phyloP scores from a whole-genome alignment of 2,113 vertebrate species.

The Parus major region DNA sequence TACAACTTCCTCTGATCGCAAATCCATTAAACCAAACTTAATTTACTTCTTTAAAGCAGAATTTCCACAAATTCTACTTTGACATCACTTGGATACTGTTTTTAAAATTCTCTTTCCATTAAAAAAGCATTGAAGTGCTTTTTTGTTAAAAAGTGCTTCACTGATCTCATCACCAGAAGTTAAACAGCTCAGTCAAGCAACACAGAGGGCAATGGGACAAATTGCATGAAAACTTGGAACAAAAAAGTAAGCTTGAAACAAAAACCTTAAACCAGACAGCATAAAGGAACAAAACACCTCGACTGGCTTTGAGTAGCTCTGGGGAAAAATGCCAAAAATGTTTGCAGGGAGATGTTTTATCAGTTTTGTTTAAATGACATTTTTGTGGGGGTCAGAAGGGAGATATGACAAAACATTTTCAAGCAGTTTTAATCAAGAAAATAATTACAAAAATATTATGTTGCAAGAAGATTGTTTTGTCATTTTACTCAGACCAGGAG shows the following conservation, averaged over 20 bases:
- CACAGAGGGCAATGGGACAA: neutral
- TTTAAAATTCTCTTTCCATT: neutral
- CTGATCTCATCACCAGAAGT: neutral
- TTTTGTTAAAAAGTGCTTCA: neutral
- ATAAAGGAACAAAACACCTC: neutral
- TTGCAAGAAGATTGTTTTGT: neutral
- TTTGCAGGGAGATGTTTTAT: neutral
- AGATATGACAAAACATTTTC: neutral
- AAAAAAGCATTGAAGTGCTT: conserved; percentile 39
- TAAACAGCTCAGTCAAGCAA: neutral
- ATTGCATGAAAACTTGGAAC: neutral
- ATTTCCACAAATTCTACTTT: neutral
- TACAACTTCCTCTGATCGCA: fast-evolving
- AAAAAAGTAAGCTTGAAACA: conserved; percentile 29
- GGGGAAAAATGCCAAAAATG: neutral
- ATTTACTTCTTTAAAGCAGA: neutral
- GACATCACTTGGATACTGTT: neutral
- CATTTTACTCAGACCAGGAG: neutral
- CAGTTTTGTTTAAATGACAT: neutral
- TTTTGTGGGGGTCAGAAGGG: neutral
- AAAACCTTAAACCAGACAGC: conserved; percentile 13
- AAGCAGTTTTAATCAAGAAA: neutral
- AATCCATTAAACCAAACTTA: neutral
- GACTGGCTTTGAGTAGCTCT: neutral
- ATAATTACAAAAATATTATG: neutral